These are phyloP conservation scores for Eupsittula cactorum DNA, from an alignment of 2,113 vertebrate genomes.

Conservation along the genomic window DNA sequence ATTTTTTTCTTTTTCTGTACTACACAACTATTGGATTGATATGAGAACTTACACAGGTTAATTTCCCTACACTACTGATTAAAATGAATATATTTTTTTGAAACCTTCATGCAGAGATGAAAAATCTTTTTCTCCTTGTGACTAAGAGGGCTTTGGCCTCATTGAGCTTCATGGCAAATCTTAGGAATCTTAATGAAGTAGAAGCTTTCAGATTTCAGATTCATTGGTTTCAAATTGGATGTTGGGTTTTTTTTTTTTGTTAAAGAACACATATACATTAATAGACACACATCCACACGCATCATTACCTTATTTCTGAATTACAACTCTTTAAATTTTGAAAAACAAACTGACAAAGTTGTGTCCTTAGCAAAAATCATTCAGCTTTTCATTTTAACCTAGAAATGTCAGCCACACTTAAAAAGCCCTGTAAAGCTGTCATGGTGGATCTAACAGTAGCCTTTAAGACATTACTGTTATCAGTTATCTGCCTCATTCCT, in stretches of 20 bases:
- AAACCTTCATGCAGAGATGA: background rate
- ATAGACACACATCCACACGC: background rate
- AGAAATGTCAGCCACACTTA: background rate
- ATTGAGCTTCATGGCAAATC: background rate
- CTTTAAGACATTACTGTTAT: background rate
- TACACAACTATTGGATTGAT: background rate
- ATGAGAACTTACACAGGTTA: background rate
- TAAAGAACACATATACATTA: background rate
- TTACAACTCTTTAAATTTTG: background rate
- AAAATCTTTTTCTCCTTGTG: background rate
- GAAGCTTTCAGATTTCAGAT: background rate
- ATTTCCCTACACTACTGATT: background rate
- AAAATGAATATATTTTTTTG: background rate
- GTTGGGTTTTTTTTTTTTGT: background rate
- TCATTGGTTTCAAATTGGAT: background rate
- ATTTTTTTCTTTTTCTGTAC: background rate
- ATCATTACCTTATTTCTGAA: background rate
- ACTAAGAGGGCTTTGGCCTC: background rate
- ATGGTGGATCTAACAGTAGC: background rate
- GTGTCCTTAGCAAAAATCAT: background rate
- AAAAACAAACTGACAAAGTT: background rate
- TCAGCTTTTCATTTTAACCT: background rate
- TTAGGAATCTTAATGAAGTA: background rate
- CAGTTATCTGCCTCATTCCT: background rate
- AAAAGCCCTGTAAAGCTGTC: background rate